Evolutionary conservation across 2,888 invertebrate species (phyloP).

Genomic region (Nowickia ferox): DNA sequence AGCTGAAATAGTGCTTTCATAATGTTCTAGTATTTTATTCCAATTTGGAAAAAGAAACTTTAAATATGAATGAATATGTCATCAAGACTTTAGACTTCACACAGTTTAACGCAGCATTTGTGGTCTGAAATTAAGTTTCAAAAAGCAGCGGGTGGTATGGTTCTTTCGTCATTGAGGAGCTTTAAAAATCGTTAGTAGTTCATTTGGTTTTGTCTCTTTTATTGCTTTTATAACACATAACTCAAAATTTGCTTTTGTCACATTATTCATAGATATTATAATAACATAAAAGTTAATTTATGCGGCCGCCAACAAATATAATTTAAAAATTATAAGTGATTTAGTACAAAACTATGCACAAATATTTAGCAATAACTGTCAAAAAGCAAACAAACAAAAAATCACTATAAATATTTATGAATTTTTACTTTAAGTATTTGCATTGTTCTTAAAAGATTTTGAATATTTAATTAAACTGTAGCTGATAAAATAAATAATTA

Average conservation of each 20-base stretch:
- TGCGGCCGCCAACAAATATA: conserved; percentile 10
- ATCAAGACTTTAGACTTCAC: neutral
- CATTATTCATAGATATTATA: conserved; percentile 41
- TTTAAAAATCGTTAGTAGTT: neutral
- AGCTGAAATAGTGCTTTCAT: neutral
- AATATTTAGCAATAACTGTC: conserved; percentile 5
- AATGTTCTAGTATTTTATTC: neutral
- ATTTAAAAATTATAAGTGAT: neutral
- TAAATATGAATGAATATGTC: neutral
- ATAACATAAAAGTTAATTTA: conserved; percentile 48
- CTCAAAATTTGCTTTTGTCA: conserved; percentile 56
- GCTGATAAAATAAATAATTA: too few species aligned
- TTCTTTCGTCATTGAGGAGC: too few species aligned
- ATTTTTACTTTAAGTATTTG: neutral
- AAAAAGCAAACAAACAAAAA: neutral
- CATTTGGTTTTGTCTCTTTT: neutral
- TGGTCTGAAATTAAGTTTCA: neutral
- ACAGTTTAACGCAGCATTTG: neutral
- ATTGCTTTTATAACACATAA: conserved; percentile 34
- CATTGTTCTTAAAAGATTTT: too few species aligned
- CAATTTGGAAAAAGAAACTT: neutral
- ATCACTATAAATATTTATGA: neutral
- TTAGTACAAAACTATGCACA: conserved; percentile 1
- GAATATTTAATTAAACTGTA: too few species aligned
- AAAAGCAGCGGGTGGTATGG: conserved; percentile 33